These are phyloP conservation scores for Craniophora ligustri DNA, from an alignment of 2,888 invertebrate genomes.

Conservation along the genomic window DNA sequence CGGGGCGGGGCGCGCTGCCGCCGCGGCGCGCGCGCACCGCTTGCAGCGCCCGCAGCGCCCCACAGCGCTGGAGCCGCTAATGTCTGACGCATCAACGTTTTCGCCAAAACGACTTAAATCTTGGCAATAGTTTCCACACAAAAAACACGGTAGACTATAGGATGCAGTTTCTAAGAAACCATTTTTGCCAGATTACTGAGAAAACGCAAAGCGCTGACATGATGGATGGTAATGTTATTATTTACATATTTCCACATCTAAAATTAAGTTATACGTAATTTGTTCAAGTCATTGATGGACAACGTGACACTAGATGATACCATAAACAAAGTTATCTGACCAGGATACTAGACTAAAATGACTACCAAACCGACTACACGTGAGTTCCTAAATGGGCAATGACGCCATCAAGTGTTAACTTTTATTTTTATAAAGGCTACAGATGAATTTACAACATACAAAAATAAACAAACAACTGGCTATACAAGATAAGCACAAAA, in stretches of 20 bases:
- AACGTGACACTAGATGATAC: neutral
- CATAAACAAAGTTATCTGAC: constrained; percentile 15
- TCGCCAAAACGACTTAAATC: constrained; percentile 65
- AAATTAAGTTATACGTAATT: constrained; percentile 22
- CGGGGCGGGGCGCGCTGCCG: constrained; percentile 49
- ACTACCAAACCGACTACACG: constrained; percentile 14
- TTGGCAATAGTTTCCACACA: constrained; percentile 68
- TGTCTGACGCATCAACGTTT: constrained; percentile 59
- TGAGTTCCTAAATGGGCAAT: constrained; percentile 36
- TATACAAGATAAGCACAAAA: constrained; percentile 13
- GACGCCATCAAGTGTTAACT: constrained; percentile 42
- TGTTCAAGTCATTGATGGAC: constrained; percentile 8
- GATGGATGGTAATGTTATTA: constrained; percentile 38
- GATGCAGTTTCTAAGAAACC: constrained; percentile 67
- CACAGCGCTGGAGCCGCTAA: constrained; percentile 50
- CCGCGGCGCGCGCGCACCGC: constrained; percentile 39
- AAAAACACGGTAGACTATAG: constrained; percentile 57
- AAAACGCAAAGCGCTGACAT: constrained; percentile 49
- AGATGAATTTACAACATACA: constrained; percentile 19
- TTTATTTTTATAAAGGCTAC: constrained; percentile 30
- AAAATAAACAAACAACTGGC: constrained; percentile 9
- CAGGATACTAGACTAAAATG: constrained; percentile 23
- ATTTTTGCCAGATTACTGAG: constrained; percentile 51
- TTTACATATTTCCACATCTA: constrained; percentile 28
- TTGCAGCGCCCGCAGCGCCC: constrained; percentile 38